These are phyloP conservation scores for Sylvilagus bachmani DNA, from an alignment of 2,113 vertebrate species.

Conservation along the genomic window DNA sequence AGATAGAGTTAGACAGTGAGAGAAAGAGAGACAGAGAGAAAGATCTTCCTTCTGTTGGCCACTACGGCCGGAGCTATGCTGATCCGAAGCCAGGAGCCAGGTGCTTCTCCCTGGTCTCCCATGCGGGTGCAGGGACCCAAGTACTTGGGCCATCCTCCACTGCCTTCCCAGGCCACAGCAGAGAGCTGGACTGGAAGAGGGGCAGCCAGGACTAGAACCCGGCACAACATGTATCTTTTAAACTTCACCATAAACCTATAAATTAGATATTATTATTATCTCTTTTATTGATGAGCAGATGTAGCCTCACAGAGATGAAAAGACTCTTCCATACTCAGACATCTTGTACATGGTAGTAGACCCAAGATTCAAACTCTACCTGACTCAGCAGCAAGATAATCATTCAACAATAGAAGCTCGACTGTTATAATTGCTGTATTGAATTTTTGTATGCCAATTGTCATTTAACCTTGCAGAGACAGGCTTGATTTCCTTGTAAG, in stretches of 20 bases:
- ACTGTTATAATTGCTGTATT: neutral
- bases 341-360: neutral
- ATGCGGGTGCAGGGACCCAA: too few species aligned
- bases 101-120: too few species aligned
- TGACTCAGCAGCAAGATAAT: neutral
- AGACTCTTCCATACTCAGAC: neutral
- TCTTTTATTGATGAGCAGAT: slow-evolving; percentile 16
- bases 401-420: neutral
- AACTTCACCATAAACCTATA: neutral
- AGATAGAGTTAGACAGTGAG: too few species aligned
- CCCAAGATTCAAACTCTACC: slow-evolving; percentile 5
- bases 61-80: too few species aligned
- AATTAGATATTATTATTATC: slow-evolving; percentile 2
- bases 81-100: too few species aligned
- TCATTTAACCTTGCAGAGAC: neutral
- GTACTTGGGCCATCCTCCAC: too few species aligned
- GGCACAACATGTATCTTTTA: neutral
- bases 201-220: too few species aligned
- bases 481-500: neutral
- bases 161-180: too few species aligned
- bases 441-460: neutral
- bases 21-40: too few species aligned
- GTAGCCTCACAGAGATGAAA: neutral
- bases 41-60: too few species aligned
- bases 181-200: too few species aligned